Percentiles rank a stretch among this genome's conserved stretches.
Evolutionary conservation across 2,888 invertebrate species (phyloP).

Genomic region (Embidobia sp.): DNA sequence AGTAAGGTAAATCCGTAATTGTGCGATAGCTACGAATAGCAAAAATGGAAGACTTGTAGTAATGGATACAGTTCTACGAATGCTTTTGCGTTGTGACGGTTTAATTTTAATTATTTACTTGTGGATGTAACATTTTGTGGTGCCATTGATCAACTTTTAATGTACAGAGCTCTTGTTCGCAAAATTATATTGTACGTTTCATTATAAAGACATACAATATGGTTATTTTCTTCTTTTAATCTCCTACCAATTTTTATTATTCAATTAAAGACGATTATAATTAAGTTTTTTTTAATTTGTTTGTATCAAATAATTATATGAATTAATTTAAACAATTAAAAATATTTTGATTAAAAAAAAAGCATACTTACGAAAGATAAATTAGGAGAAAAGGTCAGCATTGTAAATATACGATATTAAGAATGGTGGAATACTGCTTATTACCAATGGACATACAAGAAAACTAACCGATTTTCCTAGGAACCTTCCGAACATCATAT

Average conservation of each 20-base stretch:
- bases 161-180: conserved; percentile 47
- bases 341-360: too few species aligned
- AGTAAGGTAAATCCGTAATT: conserved; percentile 68
- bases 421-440: conserved; percentile 69
- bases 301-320: too few species aligned
- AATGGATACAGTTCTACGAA: conserved; percentile 37
- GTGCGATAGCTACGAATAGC: conserved; percentile 35
- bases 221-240: conserved; percentile 30
- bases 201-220: conserved; percentile 33
- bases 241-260: conserved; percentile 1
- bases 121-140: conserved; percentile 50
- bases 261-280: not conserved
- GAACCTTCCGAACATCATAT: conserved; percentile 71
- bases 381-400: conserved; percentile 67
- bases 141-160: conserved; percentile 56
- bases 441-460: conserved; percentile 64
- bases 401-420: conserved; percentile 67
- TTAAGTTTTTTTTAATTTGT: not conserved
- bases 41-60: conserved; percentile 48
- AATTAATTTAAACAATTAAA: not conserved
- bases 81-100: conserved; percentile 47
- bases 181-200: conserved; percentile 29
- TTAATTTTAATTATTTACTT: conserved; percentile 30
- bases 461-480: conserved; percentile 72
- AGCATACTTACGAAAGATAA: conserved; percentile 72